phyloP scores from a whole-genome alignment of 2,888 invertebrate genomes.

The Cephus nigrinus region DNA sequence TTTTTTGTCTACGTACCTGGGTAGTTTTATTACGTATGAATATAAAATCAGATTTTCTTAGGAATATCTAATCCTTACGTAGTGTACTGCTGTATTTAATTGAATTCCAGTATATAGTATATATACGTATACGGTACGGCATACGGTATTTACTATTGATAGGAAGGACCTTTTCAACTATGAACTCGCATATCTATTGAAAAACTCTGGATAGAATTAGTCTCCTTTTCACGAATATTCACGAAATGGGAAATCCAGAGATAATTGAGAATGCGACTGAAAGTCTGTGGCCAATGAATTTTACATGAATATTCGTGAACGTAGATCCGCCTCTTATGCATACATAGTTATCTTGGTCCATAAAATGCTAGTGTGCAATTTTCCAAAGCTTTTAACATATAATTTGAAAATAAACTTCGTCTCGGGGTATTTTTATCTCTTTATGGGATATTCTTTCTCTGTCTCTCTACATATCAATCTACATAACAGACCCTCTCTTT shows the following conservation, averaged over 20 bases:
- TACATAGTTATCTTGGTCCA: not conserved
- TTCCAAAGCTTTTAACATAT: not conserved
- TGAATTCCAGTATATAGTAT: not conserved
- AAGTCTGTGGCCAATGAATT: not conserved
- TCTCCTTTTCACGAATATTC: not conserved
- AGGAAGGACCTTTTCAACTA: not conserved
- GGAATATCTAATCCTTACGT: not conserved
- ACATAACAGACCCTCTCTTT: not conserved
- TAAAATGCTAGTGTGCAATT: not conserved
- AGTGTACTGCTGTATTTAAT: not conserved
- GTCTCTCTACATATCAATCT: not conserved
- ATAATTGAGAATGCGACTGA: not conserved
- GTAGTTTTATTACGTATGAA: not conserved
- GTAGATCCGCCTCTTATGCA: not conserved
- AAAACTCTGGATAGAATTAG: not conserved
- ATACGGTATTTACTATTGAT: not conserved
- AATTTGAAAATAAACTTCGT: not conserved
- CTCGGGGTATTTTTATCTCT: not conserved
- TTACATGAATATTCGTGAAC: not conserved
- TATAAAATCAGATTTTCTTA: not conserved
- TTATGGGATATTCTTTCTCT: not conserved
- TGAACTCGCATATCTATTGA: not conserved
- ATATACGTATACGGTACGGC: not conserved
- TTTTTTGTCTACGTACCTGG: not conserved
- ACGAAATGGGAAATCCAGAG: not conserved